Percentiles rank a stretch among this genome's conserved stretches.
phyloP scores from a whole-genome alignment of 2,797 vertebrate genomes.

The Intellagama lesueurii region DNA sequence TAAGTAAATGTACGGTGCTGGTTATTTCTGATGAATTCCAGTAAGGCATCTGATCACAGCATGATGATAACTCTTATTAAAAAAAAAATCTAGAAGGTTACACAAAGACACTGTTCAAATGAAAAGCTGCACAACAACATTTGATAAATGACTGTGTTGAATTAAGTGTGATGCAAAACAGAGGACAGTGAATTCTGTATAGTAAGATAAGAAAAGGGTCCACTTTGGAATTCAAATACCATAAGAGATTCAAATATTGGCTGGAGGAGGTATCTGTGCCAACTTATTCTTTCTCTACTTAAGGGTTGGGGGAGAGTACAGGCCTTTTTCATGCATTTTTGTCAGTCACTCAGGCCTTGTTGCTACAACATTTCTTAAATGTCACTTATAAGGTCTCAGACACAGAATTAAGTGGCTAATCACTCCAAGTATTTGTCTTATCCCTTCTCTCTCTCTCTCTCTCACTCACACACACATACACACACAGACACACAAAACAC shows the following conservation, averaged over 20 bases:
- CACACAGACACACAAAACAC: too few relatives aligned
- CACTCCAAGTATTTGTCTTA: too few relatives aligned
- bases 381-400: not conserved
- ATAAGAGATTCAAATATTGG: slow-evolving; percentile 17
- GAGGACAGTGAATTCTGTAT: slow-evolving; percentile 1
- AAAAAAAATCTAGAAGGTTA: slow-evolving; percentile 17
- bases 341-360: not conserved
- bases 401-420: not conserved
- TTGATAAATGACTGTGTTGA: slow-evolving; percentile 5
- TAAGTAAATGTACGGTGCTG: not conserved
- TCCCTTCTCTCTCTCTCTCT: too few relatives aligned
- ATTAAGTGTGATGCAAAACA: slow-evolving; percentile 17
- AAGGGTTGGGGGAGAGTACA: not conserved
- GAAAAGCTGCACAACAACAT: not conserved
- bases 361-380: not conserved
- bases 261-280: not conserved
- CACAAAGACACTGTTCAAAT: slow-evolving; percentile 1
- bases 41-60: not conserved
- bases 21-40: not conserved
- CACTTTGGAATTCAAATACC: not conserved
- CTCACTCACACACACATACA: too few relatives aligned
- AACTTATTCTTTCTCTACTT: not conserved
- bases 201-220: not conserved
- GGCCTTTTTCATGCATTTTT: not conserved
- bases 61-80: not conserved